phyloP scores from a whole-genome alignment of 2,113 vertebrate genomes.

The Sapajus apella region DNA sequence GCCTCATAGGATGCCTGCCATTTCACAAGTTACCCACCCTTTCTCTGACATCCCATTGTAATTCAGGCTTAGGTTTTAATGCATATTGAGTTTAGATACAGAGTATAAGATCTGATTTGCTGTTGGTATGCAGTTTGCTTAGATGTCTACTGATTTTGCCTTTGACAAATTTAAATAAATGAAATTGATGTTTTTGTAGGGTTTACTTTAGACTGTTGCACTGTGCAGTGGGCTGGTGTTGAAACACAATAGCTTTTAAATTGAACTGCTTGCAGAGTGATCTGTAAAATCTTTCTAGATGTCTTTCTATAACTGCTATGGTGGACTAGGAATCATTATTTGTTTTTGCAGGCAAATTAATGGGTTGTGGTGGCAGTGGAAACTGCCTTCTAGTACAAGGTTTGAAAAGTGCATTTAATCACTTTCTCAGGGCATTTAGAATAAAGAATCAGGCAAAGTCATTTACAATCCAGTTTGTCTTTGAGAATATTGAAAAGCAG shows the following conservation, averaged over 20 bases:
- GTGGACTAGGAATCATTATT: constrained; percentile 47
- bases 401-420: constrained; percentile 84
- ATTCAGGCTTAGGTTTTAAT: constrained; percentile 48
- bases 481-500: constrained; percentile 79
- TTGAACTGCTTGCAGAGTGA: constrained; percentile 59
- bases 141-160: constrained; percentile 36
- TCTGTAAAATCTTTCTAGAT: constrained; percentile 73
- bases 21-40: background rate
- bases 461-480: constrained; percentile 79
- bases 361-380: constrained; percentile 80
- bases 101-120: constrained; percentile 29
- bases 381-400: constrained; percentile 68
- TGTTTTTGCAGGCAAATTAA: constrained; percentile 72
- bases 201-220: constrained; percentile 31
- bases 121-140: constrained; percentile 54
- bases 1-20: background rate
- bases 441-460: constrained; percentile 79
- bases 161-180: constrained; percentile 54
- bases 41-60: background rate
- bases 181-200: constrained; percentile 47
- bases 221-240: constrained; percentile 13
- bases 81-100: background rate
- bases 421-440: constrained; percentile 77
- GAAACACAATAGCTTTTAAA: constrained; percentile 71
- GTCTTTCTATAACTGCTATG: constrained; percentile 67